Base-by-base conservation (phyloP, 2,888 invertebrate species). In the Stenodema calcarata region DNA sequence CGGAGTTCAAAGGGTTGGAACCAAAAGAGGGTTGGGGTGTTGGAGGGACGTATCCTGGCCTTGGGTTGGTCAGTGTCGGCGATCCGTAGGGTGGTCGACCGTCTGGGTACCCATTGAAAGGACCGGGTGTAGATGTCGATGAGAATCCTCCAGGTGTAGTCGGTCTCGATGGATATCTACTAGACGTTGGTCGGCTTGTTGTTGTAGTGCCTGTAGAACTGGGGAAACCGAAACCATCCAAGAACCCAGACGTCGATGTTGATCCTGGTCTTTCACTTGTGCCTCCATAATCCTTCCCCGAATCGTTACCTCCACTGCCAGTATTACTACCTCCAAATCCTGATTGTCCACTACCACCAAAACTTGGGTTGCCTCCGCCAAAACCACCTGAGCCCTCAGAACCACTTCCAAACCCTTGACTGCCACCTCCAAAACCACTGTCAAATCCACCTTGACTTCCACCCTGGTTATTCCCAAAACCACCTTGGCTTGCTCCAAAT, bases 21-120 rank as follows among this genome's bases (percentile, higher is more conserved):
- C 70, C 87, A 30, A 42, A 69, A 1, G 27, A 76, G 23, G 27
- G 87, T 86, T n/a, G 80, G 79, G 42, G 85, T 35, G 76, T 76
- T 41, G 78, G 78, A 30, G 44, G 86, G 54, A 62, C 86, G 69
- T 75, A 76, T 47, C 76, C 81, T 0, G 86, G 86, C 50, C 80
- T 12, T 73, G 87, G 41, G 86, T 44, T 79, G 76, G 84, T 73
- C 82, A 78, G 54, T 62, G 87, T 75, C 12, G 75, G 80, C 81
- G 81, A 79, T 23, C 87, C 83, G n/a, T 41, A 27, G 14, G 86
- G 87, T n/a, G 88, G 80, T 41, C 88, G 23, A 23, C 88, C 81
- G 78, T 86, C 78, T n/a, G 87, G 87, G 54, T 87, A 87, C 4
- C 87, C 87, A 16, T n/a, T 87, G 62, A 85, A 86, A 16, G 86